Conservation (phyloP, 1,140 invertebrate species). For the Zaprionus inermis region DNA sequence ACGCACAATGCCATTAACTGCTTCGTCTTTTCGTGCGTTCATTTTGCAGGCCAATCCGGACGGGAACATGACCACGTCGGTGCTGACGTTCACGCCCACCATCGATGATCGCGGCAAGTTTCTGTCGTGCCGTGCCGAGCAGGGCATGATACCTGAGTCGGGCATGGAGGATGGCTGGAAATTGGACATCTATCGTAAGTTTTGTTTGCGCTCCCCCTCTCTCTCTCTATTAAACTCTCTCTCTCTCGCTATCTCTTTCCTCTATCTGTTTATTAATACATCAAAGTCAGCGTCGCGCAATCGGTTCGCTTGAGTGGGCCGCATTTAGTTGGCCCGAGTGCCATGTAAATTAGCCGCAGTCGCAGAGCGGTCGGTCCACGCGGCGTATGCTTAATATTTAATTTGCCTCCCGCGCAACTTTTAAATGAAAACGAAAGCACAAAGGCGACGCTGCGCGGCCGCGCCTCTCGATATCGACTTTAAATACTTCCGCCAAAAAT, state of each 20-base stretch:
- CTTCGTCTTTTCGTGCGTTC: constrained; percentile 34
- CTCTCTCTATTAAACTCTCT: accelerated
- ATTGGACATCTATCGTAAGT: constrained; percentile 95
- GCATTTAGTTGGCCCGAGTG: constrained; percentile 4
- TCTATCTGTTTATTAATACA: constrained; percentile 39
- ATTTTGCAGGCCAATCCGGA: constrained; percentile 88
- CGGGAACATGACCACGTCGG: constrained; percentile 93
- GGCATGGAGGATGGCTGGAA: constrained; percentile 92
- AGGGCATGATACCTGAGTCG: constrained; percentile 89
- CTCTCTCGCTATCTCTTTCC: background rate
- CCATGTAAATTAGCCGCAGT: constrained; percentile 19
- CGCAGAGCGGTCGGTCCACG: constrained; percentile 7
- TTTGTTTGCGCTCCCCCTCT: constrained; percentile 14
- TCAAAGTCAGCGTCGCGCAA: constrained; percentile 27
- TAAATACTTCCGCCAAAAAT: constrained; percentile 52
- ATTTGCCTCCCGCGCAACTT: constrained; percentile 53
- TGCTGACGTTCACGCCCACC: constrained; percentile 91
- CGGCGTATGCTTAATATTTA: constrained; percentile 71
- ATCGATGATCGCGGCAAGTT: constrained; percentile 93
- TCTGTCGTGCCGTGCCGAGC: constrained; percentile 91
- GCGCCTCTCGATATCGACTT: constrained; percentile 45
- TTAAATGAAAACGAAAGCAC: constrained; percentile 76
- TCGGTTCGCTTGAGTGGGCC: background rate
- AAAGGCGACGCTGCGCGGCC: constrained; percentile 25
- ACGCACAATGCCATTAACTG: constrained; percentile 46